These are phyloP conservation scores for Polypedilum pembai DNA, from an alignment of 1,140 invertebrate species.

Conservation along the genomic window DNA sequence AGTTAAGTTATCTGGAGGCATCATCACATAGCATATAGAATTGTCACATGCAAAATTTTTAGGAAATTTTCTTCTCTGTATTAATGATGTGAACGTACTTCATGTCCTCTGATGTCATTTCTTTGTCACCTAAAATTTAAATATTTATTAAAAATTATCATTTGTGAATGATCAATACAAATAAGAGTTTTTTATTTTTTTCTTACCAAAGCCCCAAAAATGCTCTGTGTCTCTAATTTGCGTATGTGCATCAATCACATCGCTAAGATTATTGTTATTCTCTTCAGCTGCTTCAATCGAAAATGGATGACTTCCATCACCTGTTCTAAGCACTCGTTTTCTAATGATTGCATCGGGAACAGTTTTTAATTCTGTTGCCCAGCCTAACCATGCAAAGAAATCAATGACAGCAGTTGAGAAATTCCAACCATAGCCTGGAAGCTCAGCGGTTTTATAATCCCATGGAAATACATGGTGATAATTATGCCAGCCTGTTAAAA, in stretches of 20 bases:
- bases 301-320: constrained; percentile 48
- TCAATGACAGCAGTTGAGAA: constrained; percentile 70
- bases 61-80: background rate
- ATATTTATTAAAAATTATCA: background rate
- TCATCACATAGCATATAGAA: no score
- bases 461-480: constrained; percentile 74
- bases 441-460: constrained; percentile 63
- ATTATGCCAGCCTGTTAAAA: constrained; percentile 58
- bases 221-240: background rate
- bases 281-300: background rate
- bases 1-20: background rate
- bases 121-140: background rate
- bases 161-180: no score
- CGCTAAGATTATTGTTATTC: background rate
- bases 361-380: constrained; percentile 57
- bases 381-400: constrained; percentile 52
- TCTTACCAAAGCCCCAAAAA: background rate
- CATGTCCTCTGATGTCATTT: background rate
- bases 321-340: constrained; percentile 48
- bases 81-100: background rate
- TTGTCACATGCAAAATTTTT: background rate
- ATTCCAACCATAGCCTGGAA: constrained; percentile 57
- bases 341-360: constrained; percentile 52
- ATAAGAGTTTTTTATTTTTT: no score
- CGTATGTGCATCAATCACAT: background rate